These are phyloP conservation scores for Calameuta pallipes DNA, from an alignment of 2,888 invertebrate species.

Conservation along the genomic window DNA sequence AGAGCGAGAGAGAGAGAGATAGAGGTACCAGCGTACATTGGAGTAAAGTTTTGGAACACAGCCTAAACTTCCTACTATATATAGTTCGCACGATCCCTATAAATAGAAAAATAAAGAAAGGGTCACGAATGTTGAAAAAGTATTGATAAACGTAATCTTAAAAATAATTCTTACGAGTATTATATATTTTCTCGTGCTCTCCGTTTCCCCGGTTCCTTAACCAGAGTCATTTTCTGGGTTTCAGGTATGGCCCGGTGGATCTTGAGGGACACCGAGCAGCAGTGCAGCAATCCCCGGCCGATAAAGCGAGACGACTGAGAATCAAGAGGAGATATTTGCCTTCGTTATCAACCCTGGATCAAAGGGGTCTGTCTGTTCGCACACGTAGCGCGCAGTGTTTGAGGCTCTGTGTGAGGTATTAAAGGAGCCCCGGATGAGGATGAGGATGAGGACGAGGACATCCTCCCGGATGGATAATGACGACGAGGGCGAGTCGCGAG, in stretches of 20 bases:
- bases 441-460: slow-evolving; percentile 3
- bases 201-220: neutral
- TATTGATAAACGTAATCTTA: neutral
- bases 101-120: neutral
- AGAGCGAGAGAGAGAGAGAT: neutral
- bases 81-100: neutral
- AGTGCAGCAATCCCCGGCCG: neutral
- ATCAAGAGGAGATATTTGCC: neutral
- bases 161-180: neutral
- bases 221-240: neutral
- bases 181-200: neutral
- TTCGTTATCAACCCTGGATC: neutral
- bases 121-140: neutral
- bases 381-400: neutral
- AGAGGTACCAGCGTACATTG: neutral
- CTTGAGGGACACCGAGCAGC: neutral
- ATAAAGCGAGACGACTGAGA: neutral
- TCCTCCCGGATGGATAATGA: neutral
- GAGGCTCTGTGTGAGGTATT: neutral
- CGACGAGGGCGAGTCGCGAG: neutral
- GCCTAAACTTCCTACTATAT: neutral
- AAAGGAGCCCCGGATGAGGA: neutral
- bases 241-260: neutral
- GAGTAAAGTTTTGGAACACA: neutral
- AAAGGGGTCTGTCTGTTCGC: neutral